phyloP scores from a whole-genome alignment of 2,888 invertebrate species.

The Netelia melanura region DNA sequence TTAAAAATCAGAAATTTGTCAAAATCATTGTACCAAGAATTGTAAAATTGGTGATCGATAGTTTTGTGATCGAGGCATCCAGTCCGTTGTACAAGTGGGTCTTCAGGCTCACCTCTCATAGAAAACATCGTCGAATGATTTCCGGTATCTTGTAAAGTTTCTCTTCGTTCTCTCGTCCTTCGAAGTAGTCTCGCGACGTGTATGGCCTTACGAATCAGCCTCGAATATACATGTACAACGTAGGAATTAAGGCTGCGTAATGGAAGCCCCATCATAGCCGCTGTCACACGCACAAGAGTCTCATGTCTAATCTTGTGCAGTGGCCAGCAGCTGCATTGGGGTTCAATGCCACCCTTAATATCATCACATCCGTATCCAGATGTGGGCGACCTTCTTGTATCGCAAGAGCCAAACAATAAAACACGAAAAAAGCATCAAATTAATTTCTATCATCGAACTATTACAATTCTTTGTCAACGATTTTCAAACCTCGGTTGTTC shows the following conservation, averaged over 20 bases:
- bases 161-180: background rate
- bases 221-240: conserved; percentile 72
- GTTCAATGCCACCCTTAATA: conserved; percentile 84
- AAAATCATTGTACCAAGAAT: no score
- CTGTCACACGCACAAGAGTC: conserved; percentile 99
- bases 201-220: conserved; percentile 50
- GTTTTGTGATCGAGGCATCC: conserved; percentile 10
- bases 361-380: background rate
- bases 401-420: background rate
- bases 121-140: conserved; percentile 30
- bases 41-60: conserved; percentile 14
- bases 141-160: conserved; percentile 39
- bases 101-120: conserved; percentile 56
- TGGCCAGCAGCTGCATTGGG: conserved; percentile 99
- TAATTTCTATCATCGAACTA: background rate
- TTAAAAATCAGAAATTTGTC: no score
- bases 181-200: conserved; percentile 35
- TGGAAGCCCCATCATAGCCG: conserved; percentile 95
- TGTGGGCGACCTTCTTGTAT: background rate
- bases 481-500: background rate
- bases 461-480: no score
- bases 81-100: conserved; percentile 43
- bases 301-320: conserved; percentile 97
- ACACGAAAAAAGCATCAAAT: background rate
- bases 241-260: conserved; percentile 85